Percentiles rank a stretch among this genome's conserved stretches.
phyloP scores from a whole-genome alignment of 2,113 vertebrate genomes.

The Xiphophorus couchianus region DNA sequence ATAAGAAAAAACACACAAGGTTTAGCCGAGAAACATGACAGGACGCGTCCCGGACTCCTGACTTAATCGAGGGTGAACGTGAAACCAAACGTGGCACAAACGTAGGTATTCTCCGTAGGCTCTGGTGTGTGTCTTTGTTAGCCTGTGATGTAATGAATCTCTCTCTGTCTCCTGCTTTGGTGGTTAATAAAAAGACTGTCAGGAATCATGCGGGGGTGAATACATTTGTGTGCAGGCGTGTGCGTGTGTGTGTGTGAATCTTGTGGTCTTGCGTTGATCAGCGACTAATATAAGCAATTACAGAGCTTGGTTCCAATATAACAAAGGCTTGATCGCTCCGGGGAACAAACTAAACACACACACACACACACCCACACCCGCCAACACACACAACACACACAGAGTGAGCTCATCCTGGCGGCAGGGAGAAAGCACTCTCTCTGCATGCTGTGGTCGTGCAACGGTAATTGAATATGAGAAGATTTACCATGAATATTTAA shows the following conservation, averaged over 20 bases:
- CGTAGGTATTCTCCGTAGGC: conserved; percentile 67
- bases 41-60: conserved; percentile 31
- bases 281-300: conserved; percentile 90
- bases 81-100: conserved; percentile 61
- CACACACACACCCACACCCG: neutral
- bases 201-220: conserved; percentile 65
- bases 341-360: conserved; percentile 72
- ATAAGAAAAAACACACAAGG: conserved; percentile 44
- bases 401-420: conserved; percentile 66
- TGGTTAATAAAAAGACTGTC: conserved; percentile 88
- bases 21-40: conserved; percentile 28
- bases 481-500: conserved; percentile 90
- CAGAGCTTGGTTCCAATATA: conserved; percentile 89
- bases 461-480: conserved; percentile 88
- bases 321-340: conserved; percentile 83
- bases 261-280: conserved; percentile 83
- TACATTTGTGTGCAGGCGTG: conserved; percentile 48
- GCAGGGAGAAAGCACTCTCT: conserved; percentile 71
- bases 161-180: conserved; percentile 80
- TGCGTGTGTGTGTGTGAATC: conserved; percentile 79
- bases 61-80: conserved; percentile 53
- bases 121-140: conserved; percentile 73
- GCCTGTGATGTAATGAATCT: conserved; percentile 84
- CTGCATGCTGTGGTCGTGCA: conserved; percentile 77
- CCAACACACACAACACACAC: conserved; percentile 13